Evolutionary conservation across 2,888 invertebrate species (phyloP).

Genomic region (Dolomedes plantarius): DNA sequence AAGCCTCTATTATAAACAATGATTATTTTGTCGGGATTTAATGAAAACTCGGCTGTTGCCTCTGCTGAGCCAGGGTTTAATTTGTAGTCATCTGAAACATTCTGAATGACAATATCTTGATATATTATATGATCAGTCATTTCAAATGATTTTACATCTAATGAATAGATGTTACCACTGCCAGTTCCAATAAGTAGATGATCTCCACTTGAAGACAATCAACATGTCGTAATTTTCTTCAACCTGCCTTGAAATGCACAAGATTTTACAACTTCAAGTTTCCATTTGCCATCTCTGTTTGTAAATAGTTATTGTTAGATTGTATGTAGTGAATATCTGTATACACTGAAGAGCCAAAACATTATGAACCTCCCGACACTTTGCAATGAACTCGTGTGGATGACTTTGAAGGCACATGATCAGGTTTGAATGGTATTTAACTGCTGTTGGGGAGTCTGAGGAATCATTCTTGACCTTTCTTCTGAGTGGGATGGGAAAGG

Average conservation of each 20-base stretch:
- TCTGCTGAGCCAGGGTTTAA: slow-evolving; percentile 97
- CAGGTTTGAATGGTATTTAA: too few species aligned
- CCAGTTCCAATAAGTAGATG: slow-evolving; percentile 94
- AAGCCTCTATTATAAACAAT: slow-evolving; percentile 97
- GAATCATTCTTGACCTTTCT: too few species aligned
- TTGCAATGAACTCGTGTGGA: too few species aligned
- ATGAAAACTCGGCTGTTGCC: slow-evolving; percentile 90
- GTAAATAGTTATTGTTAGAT: too few species aligned
- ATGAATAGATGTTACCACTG: slow-evolving; percentile 93
- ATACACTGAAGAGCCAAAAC: too few species aligned
- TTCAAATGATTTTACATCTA: slow-evolving; percentile 88
- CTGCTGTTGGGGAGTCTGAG: too few species aligned
- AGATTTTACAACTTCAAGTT: slow-evolving; percentile 86
- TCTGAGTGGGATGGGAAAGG: too few species aligned
- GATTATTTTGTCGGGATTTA: slow-evolving; percentile 86
- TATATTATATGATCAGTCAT: slow-evolving; percentile 94
- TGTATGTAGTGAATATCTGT: too few species aligned
- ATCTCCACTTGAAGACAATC: slow-evolving; percentile 87
- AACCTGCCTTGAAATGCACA: slow-evolving; percentile 86
- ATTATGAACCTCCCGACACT: too few species aligned
- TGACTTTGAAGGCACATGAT: too few species aligned
- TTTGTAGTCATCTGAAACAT: slow-evolving; percentile 95
- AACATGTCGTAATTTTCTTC: slow-evolving; percentile 92
- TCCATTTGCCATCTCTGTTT: slow-evolving; percentile 79
- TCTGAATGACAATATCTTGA: slow-evolving; percentile 97